A percentile compares a stretch with the other conserved stretches of the same genome.
phyloP scores from a whole-genome alignment of 1,140 invertebrate genomes.

The Zaprionus tsacasi region DNA sequence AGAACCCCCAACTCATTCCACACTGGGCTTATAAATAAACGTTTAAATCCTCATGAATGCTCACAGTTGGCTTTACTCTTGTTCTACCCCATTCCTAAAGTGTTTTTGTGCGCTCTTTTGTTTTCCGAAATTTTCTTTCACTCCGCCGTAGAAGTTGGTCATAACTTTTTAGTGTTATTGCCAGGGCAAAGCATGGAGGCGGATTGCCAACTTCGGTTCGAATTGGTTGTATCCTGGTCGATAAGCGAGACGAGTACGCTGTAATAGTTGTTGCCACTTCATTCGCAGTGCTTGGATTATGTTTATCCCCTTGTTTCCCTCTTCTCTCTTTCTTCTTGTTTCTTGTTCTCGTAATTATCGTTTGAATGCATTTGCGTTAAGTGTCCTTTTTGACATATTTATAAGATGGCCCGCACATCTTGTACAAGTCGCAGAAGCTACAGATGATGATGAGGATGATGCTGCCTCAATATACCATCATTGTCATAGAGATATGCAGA shows the following conservation, averaged over 20 bases:
- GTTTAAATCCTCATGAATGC: slow-evolving; percentile 81
- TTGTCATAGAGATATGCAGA: background rate
- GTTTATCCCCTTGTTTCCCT: slow-evolving; percentile 46
- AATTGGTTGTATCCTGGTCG: slow-evolving; percentile 46
- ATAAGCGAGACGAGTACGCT: slow-evolving; percentile 69
- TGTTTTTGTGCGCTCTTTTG: slow-evolving; percentile 71
- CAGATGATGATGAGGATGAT: slow-evolving; percentile 44
- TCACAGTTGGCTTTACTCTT: slow-evolving; percentile 78
- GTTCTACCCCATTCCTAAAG: slow-evolving; percentile 19
- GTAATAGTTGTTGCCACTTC: slow-evolving; percentile 82
- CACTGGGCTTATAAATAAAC: slow-evolving; percentile 71
- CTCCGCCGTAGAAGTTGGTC: slow-evolving; percentile 44
- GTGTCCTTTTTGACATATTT: slow-evolving; percentile 82
- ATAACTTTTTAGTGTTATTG: slow-evolving; percentile 83
- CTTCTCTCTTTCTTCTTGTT: slow-evolving; percentile 21
- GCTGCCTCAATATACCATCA: slow-evolving; percentile 5
- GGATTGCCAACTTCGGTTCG: slow-evolving; percentile 34
- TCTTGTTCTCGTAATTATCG: slow-evolving; percentile 66
- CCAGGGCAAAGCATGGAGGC: slow-evolving; percentile 59
- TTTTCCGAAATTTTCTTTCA: slow-evolving; percentile 69
- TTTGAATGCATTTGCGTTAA: slow-evolving; percentile 78
- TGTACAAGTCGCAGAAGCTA: slow-evolving; percentile 37
- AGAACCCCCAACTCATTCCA: slow-evolving; percentile 17
- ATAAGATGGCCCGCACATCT: slow-evolving; percentile 69
- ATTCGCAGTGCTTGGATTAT: slow-evolving; percentile 44